These are phyloP conservation scores for Philypnodon macrostomus DNA, from an alignment of 2,797 vertebrate genomes.

Conservation along the genomic window DNA sequence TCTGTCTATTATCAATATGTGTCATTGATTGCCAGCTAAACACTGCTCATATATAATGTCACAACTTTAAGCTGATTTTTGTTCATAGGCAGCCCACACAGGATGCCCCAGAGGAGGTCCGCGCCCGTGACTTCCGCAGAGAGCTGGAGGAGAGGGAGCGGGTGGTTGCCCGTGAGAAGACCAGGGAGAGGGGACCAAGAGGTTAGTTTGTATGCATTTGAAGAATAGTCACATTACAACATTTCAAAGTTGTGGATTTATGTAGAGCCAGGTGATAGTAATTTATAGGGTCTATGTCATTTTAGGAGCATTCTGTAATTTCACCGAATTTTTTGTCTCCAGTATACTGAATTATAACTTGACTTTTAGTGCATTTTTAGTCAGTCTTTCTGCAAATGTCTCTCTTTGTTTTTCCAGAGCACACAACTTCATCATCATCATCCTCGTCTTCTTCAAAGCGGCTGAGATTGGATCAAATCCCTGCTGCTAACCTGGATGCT, in stretches of 20 bases:
- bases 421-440: slow-evolving; percentile 87
- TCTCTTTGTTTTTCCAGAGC: slow-evolving; percentile 82
- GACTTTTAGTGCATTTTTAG: not conserved
- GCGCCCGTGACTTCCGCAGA: slow-evolving; percentile 93
- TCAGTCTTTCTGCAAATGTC: too few species aligned
- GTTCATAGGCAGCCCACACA: slow-evolving; percentile 87
- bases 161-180: slow-evolving; percentile 87
- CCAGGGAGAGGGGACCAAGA: slow-evolving; percentile 89
- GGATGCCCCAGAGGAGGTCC: slow-evolving; percentile 95
- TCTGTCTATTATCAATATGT: too few species aligned
- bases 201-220: slow-evolving; percentile 68
- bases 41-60: too few species aligned
- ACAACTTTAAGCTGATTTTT: not conserved
- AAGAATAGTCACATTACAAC: too few species aligned
- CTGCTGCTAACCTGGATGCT: slow-evolving; percentile 95
- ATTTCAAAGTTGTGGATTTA: too few species aligned
- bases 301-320: too few species aligned
- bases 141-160: slow-evolving; percentile 95
- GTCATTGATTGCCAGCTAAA: too few species aligned
- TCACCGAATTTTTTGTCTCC: too few species aligned
- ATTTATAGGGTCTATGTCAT: too few species aligned
- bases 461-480: slow-evolving; percentile 94
- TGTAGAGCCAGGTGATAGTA: too few species aligned
- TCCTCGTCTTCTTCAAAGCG: slow-evolving; percentile 97
- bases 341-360: too few species aligned